Base-by-base conservation (phyloP, 64 coral and sea anemone genomes). In the Trachythela sp. region DNA sequence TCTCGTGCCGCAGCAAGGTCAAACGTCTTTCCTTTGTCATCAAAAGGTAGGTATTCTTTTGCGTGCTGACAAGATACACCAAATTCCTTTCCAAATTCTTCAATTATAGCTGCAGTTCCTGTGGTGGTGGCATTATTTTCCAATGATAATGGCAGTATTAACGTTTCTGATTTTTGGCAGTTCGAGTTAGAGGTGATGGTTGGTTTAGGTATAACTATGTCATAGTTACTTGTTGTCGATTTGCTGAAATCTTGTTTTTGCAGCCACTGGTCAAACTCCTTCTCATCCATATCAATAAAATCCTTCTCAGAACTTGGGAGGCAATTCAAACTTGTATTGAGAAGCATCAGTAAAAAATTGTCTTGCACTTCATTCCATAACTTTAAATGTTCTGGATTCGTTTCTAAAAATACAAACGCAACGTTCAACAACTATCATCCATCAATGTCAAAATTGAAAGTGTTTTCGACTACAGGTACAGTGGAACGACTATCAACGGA, bases 201-300 rank as follows among this genome's bases (percentile, higher is more conserved):
- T 4, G 34, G 17, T 80, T 6, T 5, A 80, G 75, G 75, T 8
- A 80, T 40, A 37, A 80, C 75, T 13, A 80, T 40, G 15, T 37
- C 75, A 40, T 80, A 80, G 9, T 80, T 37, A 52, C 13, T 52
- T 24, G 2, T 64, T 64, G 56, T 64, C 5, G 75, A 37, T 80
- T 80, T 80, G 8, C 38, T 40, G 20, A 4, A 80, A 40, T 80
- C 20, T 80, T 80, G 8, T n/a, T n/a, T n/a, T n/a, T n/a, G n/a
- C 75, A 80, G 34, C 75, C 75, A 80, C 2, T 80, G 75, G 34
- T 80, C 75, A 80, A 80, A 80, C 34, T 80, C 33, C 20, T 80
- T 80, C 13, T 80, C 75, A 80, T 80, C 75, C 75, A 80, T 80
- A 80, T 80, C 34, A 80, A 80, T 29, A 37, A 80, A 80, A 10